A percentile compares a stretch with the other conserved stretches of the same genome.
These are phyloP conservation scores for Sminthurides aquaticus DNA, from an alignment of 2,888 invertebrate species.

Conservation along the genomic window DNA sequence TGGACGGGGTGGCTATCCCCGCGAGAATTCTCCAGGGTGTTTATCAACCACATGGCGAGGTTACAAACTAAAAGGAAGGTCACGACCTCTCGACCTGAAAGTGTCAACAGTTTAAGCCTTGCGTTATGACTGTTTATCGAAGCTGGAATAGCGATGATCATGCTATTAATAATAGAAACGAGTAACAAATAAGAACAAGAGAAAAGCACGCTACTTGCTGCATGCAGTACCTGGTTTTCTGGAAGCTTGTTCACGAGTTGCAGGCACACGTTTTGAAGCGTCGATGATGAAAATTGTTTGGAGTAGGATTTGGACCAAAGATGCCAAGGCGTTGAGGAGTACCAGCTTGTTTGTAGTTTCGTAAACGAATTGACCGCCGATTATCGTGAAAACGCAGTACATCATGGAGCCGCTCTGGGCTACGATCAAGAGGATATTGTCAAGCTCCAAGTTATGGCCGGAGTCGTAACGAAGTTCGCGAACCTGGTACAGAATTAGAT, in stretches of 20 bases:
- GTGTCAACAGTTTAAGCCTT: not conserved
- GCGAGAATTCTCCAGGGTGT: conserved; percentile 49
- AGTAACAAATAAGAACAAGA: too few species aligned
- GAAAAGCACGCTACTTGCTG: too few species aligned
- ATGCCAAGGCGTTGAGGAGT: conserved; percentile 72
- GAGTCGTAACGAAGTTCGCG: conserved; percentile 77
- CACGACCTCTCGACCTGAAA: conserved; percentile 73
- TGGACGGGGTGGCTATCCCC: conserved; percentile 49
- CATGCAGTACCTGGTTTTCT: conserved; percentile 66
- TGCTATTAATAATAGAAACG: too few species aligned
- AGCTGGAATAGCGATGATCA: too few species aligned
- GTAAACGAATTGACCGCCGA: conserved; percentile 63
- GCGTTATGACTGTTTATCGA: too few species aligned
- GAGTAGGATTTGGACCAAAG: conserved; percentile 77
- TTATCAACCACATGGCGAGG: conserved; percentile 75
- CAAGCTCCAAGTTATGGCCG: conserved; percentile 70
- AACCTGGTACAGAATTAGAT: too few species aligned
- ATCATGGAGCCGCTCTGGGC: conserved; percentile 92
- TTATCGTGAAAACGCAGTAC: conserved; percentile 86
- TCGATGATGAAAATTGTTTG: conserved; percentile 88
- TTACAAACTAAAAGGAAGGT: conserved; percentile 85
- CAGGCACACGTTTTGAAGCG: conserved; percentile 75
- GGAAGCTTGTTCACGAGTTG: conserved; percentile 70
- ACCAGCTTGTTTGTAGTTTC: conserved; percentile 59
- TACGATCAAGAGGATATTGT: conserved; percentile 82